Evolutionary conservation across 2,888 invertebrate genomes (phyloP), one percentile per base, ranked within the genome.

Genomic region (Hoplodrina blanda): DNA sequence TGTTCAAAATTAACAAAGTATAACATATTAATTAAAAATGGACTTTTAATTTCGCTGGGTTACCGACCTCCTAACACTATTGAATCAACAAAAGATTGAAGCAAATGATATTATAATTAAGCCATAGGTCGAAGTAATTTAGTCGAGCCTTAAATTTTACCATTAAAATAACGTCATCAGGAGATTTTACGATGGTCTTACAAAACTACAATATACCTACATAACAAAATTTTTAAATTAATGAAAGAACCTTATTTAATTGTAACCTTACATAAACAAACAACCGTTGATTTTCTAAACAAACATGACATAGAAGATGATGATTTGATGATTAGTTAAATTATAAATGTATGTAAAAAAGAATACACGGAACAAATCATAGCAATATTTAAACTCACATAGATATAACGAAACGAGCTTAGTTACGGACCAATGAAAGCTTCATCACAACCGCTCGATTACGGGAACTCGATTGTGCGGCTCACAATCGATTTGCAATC

Each of bases 401-500:
- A 80, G 59, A 57, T 19, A 78, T 33, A 77, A 50, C 67, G 56
- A 72, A 76, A 78, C 80, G 54, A 72, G 77, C 75, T 78, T 80
- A 83, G 81, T 83, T 69, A 81, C 75, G 62, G 50, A 79, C 79
- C 82, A 84, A 82, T 78, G 81, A 80, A 73, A 74, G 84, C 81
- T 84, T 84, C 84, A 84, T 84, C 84, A 85, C 76, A 65, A 80
- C 76, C 81, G 84, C 83, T 87, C 86, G 81, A 88, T 88, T 85
- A 82, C 80, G 75, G 64, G 76, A 76, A 90, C 86, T 89, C 88
- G 90, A 90, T 91, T 91, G 86, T 91, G 90, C 80, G 84, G 84
- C 78, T 80, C 81, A 91, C 92, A 93, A 93, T 93, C 93, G 91
- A 93, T 93, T 93, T 87, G 87, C 87, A 90, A 88, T 89, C 90